phyloP scores from a whole-genome alignment of 2,888 invertebrate species.

The Caenorhabditis panamensis region DNA sequence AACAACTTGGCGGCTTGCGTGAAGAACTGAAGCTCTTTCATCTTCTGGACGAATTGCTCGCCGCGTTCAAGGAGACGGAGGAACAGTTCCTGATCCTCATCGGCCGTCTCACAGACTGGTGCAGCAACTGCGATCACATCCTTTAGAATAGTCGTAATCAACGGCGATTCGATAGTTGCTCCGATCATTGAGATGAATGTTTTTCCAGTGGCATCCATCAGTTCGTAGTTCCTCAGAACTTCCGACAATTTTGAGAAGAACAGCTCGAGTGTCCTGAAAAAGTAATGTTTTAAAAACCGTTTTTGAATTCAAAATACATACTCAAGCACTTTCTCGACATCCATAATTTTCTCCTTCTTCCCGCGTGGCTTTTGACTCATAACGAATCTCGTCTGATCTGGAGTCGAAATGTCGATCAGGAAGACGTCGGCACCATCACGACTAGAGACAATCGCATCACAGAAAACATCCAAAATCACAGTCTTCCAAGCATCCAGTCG shows the following conservation, averaged over 20 bases:
- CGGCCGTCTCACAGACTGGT: constrained; percentile 44
- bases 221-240: constrained; percentile 47
- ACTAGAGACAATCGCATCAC: constrained; percentile 56
- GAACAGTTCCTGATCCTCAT: constrained; percentile 53
- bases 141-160: constrained; percentile 47
- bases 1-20: constrained; percentile 53
- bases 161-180: constrained; percentile 13
- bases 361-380: constrained; percentile 41
- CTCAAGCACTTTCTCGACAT: constrained; percentile 57
- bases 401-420: constrained; percentile 37
- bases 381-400: constrained; percentile 42
- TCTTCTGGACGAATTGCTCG: constrained; percentile 44
- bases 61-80: constrained; percentile 20
- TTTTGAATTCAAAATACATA: constrained; percentile 1
- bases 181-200: constrained; percentile 47
- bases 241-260: constrained; percentile 55
- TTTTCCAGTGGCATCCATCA: constrained; percentile 51
- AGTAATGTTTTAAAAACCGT: background rate
- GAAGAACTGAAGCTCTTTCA: constrained; percentile 59
- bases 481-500: constrained; percentile 57
- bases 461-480: constrained; percentile 65
- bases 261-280: constrained; percentile 38
- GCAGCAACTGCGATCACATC: constrained; percentile 60
- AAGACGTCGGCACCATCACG: constrained; percentile 52
- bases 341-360: constrained; percentile 45